phyloP scores from a whole-genome alignment of 2,797 vertebrate species.

The Ctenopoma multispine region DNA sequence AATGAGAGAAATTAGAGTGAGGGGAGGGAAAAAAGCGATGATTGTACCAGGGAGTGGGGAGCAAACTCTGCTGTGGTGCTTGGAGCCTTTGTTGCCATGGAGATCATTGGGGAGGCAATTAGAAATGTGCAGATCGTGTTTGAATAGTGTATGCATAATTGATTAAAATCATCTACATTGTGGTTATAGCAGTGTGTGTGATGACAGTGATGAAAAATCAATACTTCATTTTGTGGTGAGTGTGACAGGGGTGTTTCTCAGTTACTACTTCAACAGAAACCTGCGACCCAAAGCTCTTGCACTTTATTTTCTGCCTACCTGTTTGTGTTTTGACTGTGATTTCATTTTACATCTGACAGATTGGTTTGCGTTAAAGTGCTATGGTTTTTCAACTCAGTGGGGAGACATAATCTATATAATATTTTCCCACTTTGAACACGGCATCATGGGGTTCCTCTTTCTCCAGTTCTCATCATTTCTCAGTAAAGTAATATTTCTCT shows the following conservation, averaged over 20 bases:
- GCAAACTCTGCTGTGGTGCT: slow-evolving; percentile 41
- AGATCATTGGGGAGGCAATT: slow-evolving; percentile 76
- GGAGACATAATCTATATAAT: not conserved
- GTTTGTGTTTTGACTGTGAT: not conserved
- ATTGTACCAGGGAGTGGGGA: slow-evolving; percentile 52
- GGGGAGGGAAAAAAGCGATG: slow-evolving; percentile 27
- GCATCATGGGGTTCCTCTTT: not conserved
- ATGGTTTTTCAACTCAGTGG: not conserved
- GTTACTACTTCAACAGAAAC: not conserved
- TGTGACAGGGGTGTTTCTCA: slow-evolving; percentile 18
- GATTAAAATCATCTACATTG: slow-evolving; percentile 63
- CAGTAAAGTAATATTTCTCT: not conserved
- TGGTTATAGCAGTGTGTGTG: slow-evolving; percentile 28
- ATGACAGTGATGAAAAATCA: slow-evolving; percentile 46
- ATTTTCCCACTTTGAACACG: too few relatives aligned
- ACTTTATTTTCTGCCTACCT: not conserved
- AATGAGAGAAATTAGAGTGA: slow-evolving; percentile 70
- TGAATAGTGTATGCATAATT: slow-evolving; percentile 75
- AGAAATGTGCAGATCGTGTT: slow-evolving; percentile 65
- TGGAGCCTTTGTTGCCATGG: slow-evolving; percentile 76
- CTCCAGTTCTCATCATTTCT: not conserved
- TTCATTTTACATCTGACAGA: not conserved
- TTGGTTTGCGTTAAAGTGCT: slow-evolving; percentile 1
- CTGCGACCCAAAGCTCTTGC: not conserved
- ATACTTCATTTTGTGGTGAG: slow-evolving; percentile 51